Evolutionary conservation across 2,797 vertebrate genomes (phyloP).

Genomic region (Tolypeutes matacus): DNA sequence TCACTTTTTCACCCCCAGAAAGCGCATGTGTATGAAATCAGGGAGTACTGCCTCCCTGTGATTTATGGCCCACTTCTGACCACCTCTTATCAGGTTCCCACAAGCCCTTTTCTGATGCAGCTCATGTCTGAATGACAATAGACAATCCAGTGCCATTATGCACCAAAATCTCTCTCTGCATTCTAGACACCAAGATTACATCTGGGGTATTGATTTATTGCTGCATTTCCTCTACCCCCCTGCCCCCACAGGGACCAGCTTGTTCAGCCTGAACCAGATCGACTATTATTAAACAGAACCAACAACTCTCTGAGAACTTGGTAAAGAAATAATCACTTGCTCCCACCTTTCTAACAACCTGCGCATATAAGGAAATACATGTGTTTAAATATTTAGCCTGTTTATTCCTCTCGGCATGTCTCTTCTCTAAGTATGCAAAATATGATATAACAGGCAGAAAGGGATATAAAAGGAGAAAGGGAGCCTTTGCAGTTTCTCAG

Average conservation of each 20-base stretch:
- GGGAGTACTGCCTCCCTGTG: constrained; percentile 92
- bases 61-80: constrained; percentile 97
- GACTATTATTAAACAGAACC: constrained; percentile 90
- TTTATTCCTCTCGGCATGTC: constrained; percentile 84
- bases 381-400: constrained; percentile 87
- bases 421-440: constrained; percentile 85
- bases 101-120: constrained; percentile 94
- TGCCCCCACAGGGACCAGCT: constrained; percentile 91
- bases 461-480: too few relatives aligned
- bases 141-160: constrained; percentile 96
- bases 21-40: constrained; percentile 91
- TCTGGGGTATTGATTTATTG: constrained; percentile 97
- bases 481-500: constrained; percentile 79
- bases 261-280: constrained; percentile 90
- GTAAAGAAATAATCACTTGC: constrained; percentile 88
- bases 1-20: constrained; percentile 86
- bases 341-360: constrained; percentile 86
- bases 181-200: constrained; percentile 99
- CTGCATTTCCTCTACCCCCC: constrained; percentile 65
- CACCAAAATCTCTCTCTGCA: constrained; percentile 93
- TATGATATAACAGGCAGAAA: constrained; percentile 85
- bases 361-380: constrained; percentile 83
- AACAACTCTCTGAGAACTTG: constrained; percentile 90
- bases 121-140: constrained; percentile 97
- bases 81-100: constrained; percentile 97